Conservation (phyloP, 2,797 vertebrate genomes). For the Acipenser transmontanus region DNA sequence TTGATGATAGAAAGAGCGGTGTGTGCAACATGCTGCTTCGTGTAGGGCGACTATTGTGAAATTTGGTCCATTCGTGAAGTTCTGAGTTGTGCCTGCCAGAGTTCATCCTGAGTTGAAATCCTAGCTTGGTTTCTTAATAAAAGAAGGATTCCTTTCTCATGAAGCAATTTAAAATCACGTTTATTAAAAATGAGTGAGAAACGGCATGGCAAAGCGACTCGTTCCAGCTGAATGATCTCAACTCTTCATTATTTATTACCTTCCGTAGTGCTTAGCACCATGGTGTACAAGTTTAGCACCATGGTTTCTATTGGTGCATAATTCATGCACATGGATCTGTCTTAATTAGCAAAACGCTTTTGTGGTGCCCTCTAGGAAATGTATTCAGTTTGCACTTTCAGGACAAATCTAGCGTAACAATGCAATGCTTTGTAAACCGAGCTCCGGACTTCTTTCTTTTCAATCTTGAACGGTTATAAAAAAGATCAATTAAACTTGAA, state of each 20-base stretch:
- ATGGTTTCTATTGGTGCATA: constrained; percentile 1
- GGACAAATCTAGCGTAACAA: no score
- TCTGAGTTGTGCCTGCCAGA: no score
- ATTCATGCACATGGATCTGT: background rate
- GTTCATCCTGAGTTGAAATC: no score
- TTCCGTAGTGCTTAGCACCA: background rate
- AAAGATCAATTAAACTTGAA: background rate
- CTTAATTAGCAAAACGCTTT: background rate
- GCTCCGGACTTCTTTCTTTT: background rate
- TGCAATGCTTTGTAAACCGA: background rate
- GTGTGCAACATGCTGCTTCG: no score
- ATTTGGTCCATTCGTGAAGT: no score
- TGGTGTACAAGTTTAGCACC: background rate
- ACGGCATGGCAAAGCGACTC: no score
- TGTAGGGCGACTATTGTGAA: no score
- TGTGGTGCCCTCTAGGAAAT: background rate
- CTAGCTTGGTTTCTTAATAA: no score
- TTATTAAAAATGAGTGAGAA: no score
- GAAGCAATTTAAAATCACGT: no score
- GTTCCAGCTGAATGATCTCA: background rate
- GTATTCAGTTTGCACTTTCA: background rate
- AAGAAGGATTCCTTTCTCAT: no score
- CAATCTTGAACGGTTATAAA: background rate
- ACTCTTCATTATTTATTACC: background rate
- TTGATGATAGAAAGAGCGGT: no score